Conservation (phyloP, 2,888 invertebrate genomes). For the Pherbina coryleti region DNA sequence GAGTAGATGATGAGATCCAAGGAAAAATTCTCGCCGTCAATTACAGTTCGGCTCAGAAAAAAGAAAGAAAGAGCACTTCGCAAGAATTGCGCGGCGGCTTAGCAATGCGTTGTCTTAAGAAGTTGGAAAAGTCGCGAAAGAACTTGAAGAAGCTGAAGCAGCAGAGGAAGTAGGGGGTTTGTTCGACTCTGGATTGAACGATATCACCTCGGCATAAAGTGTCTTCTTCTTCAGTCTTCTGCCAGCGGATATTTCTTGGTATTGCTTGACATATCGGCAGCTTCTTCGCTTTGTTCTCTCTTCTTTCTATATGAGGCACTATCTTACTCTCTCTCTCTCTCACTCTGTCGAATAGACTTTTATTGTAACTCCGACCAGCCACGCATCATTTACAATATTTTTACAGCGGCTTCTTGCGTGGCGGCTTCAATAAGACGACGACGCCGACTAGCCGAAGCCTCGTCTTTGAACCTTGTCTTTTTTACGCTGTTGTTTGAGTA, state of each 20-base stretch:
- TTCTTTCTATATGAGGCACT: background rate
- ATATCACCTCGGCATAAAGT: background rate
- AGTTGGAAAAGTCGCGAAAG: background rate
- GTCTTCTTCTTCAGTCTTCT: background rate
- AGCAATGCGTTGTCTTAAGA: background rate
- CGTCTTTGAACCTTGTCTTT: constrained; percentile 19
- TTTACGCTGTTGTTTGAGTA: background rate
- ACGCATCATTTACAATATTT: background rate
- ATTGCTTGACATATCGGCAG: background rate
- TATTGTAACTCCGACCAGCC: background rate
- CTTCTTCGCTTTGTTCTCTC: background rate
- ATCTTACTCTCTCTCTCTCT: constrained; percentile 9
- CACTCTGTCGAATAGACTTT: background rate
- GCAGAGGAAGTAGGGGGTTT: background rate
- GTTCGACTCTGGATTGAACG: background rate
- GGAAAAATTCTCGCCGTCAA: constrained; percentile 14
- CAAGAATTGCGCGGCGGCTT: background rate
- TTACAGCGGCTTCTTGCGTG: constrained; percentile 21
- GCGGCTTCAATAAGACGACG: constrained; percentile 7
- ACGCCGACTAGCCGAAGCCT: background rate
- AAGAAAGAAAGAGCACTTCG: background rate
- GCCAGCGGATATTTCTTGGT: background rate
- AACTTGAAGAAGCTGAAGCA: background rate
- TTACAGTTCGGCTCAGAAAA: background rate
- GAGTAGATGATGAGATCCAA: background rate